Evolutionary conservation across 2,888 invertebrate species (phyloP).

Genomic region (Lypha dubia): DNA sequence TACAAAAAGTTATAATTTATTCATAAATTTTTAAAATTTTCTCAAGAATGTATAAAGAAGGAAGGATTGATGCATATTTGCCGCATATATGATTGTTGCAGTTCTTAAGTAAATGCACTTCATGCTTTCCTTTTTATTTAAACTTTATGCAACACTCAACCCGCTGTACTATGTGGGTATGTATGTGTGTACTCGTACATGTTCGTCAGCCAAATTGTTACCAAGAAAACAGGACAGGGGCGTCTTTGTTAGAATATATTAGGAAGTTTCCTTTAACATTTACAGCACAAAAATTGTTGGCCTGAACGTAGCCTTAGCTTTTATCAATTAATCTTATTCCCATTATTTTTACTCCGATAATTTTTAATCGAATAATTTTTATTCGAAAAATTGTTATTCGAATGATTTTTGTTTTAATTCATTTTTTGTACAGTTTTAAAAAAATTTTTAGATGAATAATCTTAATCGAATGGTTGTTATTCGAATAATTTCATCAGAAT

Average conservation of each 20-base stretch:
- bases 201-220: neutral
- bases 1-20: conserved; percentile 51
- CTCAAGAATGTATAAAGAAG: conserved; percentile 6
- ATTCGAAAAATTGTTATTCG: neutral
- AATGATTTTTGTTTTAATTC: neutral
- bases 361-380: neutral
- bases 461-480: neutral
- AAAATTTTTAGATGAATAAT: neutral
- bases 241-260: conserved; percentile 6
- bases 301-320: too few relatives aligned
- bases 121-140: conserved; percentile 8
- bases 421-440: neutral
- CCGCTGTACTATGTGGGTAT: conserved; percentile 3
- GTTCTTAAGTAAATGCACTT: neutral
- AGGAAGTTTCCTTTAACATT: too few relatives aligned
- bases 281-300: too few relatives aligned
- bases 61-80: conserved; percentile 15
- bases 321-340: too few relatives aligned
- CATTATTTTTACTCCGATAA: neutral
- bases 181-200: neutral
- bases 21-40: conserved; percentile 43
- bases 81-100: conserved; percentile 10
- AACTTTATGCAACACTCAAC: conserved; percentile 47
- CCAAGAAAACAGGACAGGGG: neutral
- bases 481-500: neutral